Evolutionary conservation across 2,888 invertebrate genomes (phyloP).

Genomic region (Gasteruption jaculator): DNA sequence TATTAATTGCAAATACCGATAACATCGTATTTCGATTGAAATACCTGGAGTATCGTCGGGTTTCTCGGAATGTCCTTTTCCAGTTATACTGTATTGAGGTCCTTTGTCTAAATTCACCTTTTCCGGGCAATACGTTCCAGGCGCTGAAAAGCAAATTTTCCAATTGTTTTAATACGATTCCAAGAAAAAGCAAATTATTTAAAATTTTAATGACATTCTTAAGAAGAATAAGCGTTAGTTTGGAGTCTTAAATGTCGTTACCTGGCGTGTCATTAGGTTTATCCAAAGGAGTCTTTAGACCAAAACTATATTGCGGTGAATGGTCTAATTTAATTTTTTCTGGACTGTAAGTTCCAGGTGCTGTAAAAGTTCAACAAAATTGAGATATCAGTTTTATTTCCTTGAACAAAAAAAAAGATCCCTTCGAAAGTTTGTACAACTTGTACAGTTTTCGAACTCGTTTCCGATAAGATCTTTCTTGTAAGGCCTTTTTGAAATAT

Average conservation of each 20-base stretch:
- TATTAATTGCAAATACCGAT: too few species aligned
- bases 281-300: slow-evolving; percentile 58
- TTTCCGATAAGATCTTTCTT: too few species aligned
- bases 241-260: too few species aligned
- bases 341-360: slow-evolving; percentile 30
- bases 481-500: too few species aligned
- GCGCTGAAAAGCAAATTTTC: slow-evolving; percentile 23
- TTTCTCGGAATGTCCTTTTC: slow-evolving; percentile 26
- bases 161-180: not conserved
- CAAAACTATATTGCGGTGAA: slow-evolving; percentile 65
- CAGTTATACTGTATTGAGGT: slow-evolving; percentile 29
- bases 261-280: slow-evolving; percentile 16
- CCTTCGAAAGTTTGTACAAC: too few species aligned
- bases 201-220: too few species aligned
- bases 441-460: too few species aligned
- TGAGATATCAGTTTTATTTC: too few species aligned
- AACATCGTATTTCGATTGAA: too few species aligned
- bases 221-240: too few species aligned
- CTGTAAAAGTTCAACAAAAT: slow-evolving; percentile 20
- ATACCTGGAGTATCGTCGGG: slow-evolving; percentile 23
- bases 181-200: too few species aligned
- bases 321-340: slow-evolving; percentile 60
- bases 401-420: too few species aligned
- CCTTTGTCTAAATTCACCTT: slow-evolving; percentile 29
- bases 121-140: slow-evolving; percentile 30